Conservation (phyloP, 2,888 invertebrate genomes). For the Ellobium chinense region DNA sequence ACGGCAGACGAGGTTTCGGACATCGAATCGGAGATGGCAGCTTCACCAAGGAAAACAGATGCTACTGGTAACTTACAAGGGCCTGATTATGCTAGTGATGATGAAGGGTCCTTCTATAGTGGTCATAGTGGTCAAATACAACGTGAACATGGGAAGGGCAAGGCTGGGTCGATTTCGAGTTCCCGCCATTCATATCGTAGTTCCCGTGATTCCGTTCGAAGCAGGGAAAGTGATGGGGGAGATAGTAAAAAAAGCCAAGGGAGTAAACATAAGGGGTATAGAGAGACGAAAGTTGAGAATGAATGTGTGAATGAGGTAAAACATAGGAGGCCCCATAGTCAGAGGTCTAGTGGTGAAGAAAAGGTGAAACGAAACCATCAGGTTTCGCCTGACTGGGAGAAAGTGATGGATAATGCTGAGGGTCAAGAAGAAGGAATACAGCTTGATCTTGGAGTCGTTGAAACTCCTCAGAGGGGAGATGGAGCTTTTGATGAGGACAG, state of each 20-base stretch:
- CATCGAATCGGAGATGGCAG: slow-evolving; percentile 44
- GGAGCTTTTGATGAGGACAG: neutral
- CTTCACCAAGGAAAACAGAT: slow-evolving; percentile 22
- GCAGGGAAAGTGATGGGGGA: neutral
- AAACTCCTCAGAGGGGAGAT: neutral
- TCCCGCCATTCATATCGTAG: too few species aligned
- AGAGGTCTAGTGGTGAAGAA: too few species aligned
- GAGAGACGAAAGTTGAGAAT: neutral
- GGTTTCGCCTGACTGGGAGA: neutral
- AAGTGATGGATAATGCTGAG: neutral
- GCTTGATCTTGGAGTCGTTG: neutral
- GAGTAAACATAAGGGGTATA: neutral
- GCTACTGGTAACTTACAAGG: neutral
- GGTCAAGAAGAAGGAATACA: neutral
- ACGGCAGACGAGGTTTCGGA: slow-evolving; percentile 46
- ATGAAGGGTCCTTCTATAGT: neutral
- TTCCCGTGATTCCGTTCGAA: neutral
- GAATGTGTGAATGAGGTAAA: neutral
- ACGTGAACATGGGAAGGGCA: neutral
- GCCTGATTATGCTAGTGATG: neutral
- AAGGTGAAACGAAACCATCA: too few species aligned
- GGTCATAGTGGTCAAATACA: neutral
- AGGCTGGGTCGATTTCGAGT: neutral
- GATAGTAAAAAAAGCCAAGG: neutral
- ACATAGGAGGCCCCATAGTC: neutral